Conservation (phyloP, 2,888 invertebrate genomes). For the Spialia ferax region DNA sequence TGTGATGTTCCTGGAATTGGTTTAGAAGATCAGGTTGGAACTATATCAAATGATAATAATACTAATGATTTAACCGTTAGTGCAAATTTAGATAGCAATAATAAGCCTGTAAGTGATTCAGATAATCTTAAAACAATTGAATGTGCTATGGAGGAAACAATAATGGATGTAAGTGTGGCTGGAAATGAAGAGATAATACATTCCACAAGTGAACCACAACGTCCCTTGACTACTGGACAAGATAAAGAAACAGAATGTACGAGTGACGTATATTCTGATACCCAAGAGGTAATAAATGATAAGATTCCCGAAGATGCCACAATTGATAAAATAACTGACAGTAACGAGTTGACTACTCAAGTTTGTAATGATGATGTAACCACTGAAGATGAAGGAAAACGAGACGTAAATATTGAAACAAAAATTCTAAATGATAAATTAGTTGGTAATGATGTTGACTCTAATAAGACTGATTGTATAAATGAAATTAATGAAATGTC, state of each 20-base stretch:
- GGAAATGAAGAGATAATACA: not conserved
- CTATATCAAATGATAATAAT: not conserved
- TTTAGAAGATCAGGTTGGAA: not conserved
- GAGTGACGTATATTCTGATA: not conserved
- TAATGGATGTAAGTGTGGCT: not conserved
- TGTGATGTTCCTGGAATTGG: not conserved
- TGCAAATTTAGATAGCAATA: slow-evolving; percentile 9
- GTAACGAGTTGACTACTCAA: not conserved
- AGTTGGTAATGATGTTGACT: slow-evolving; percentile 37
- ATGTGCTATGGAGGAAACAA: slow-evolving; percentile 2
- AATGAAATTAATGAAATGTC: slow-evolving; percentile 31
- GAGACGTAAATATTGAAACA: slow-evolving; percentile 35
- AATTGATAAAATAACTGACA: not conserved
- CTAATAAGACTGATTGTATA: slow-evolving; percentile 30
- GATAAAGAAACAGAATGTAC: not conserved
- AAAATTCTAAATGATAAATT: slow-evolving; percentile 37
- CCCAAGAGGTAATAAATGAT: not conserved
- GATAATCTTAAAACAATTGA: not conserved
- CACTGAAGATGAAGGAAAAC: slow-evolving; percentile 23
- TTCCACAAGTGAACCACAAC: not conserved
- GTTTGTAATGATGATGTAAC: slow-evolving; percentile 2
- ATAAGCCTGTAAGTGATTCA: slow-evolving; percentile 2
- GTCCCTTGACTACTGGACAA: slow-evolving; percentile 3
- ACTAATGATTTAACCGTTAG: not conserved
- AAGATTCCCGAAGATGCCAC: not conserved